Conservation (phyloP, 2,797 vertebrate genomes). For the Cuniculus paca region DNA sequence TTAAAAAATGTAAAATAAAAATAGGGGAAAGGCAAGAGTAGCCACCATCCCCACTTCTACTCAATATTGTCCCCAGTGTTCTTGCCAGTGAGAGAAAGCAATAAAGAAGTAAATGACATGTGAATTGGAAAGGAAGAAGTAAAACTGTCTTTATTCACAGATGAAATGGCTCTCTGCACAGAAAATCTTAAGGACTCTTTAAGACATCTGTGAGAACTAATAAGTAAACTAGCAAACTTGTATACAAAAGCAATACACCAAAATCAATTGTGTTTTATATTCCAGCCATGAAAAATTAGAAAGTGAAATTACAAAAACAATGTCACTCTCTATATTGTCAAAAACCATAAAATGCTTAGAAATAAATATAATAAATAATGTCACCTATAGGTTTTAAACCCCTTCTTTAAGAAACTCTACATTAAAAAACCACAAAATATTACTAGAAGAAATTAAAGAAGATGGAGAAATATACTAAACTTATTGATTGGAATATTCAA, state of each 20-base stretch:
- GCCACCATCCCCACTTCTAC: conserved; percentile 1
- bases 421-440: conserved; percentile 58
- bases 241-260: conserved; percentile 6
- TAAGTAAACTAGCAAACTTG: conserved; percentile 46
- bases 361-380: conserved; percentile 56
- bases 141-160: background rate
- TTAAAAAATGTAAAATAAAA: background rate
- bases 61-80: background rate
- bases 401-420: background rate
- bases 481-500: background rate
- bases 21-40: background rate
- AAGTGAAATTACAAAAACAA: conserved; percentile 60
- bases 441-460: conserved; percentile 36
- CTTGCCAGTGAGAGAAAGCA: background rate
- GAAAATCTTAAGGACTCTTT: conserved; percentile 27
- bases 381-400: background rate
- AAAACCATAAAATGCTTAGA: conserved; percentile 58
- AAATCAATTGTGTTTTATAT: conserved; percentile 64
- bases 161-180: background rate
- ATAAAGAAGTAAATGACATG: background rate
- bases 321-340: conserved; percentile 62
- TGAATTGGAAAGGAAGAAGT: background rate
- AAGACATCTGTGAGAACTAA: conserved; percentile 50
- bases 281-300: conserved; percentile 49
- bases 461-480: background rate